Evolutionary conservation across 2,113 vertebrate species (phyloP).

Genomic region (Cavia porcellus): DNA sequence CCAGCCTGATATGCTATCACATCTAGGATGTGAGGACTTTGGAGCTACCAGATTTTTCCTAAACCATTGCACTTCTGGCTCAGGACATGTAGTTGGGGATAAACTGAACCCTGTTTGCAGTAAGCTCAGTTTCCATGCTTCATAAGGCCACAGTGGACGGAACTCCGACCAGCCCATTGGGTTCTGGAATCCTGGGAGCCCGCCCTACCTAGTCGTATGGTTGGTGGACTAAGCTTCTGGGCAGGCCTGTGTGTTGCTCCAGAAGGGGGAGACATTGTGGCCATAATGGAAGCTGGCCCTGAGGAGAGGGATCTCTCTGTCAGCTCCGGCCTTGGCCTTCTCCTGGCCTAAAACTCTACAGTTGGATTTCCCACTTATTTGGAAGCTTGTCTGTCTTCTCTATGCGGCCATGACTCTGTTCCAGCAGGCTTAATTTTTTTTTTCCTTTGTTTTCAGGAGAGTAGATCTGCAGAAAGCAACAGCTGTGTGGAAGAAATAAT

Average conservation of each 20-base stretch:
- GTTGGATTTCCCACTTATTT: not conserved
- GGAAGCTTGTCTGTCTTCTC: not conserved
- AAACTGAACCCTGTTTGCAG: not conserved
- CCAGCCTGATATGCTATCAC: not conserved
- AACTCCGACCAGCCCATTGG: not conserved
- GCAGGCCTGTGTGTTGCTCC: rapidly evolving
- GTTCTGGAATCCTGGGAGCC: not conserved
- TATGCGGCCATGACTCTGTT: constrained; percentile 67
- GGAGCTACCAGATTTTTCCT: not conserved
- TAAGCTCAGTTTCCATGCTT: not conserved
- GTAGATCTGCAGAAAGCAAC: constrained; percentile 89
- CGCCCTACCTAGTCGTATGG: rapidly evolving
- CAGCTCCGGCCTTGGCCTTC: not conserved
- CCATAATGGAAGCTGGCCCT: rapidly evolving
- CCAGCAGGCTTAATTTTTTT: constrained; percentile 72
- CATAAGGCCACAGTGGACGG: not conserved
- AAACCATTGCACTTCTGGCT: not conserved
- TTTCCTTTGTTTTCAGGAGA: constrained; percentile 90
- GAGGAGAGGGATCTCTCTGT: not conserved
- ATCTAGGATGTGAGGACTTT: not conserved
- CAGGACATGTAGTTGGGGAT: not conserved
- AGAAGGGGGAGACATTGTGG: rapidly evolving
- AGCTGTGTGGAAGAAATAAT: constrained; percentile 92
- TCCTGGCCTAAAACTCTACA: not conserved
- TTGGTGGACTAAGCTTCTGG: not conserved